A percentile compares a stretch with the other conserved stretches of the same genome.
These are phyloP conservation scores for Botrylloides violaceus DNA, from an alignment of 23 tunicate species.

Conservation along the genomic window DNA sequence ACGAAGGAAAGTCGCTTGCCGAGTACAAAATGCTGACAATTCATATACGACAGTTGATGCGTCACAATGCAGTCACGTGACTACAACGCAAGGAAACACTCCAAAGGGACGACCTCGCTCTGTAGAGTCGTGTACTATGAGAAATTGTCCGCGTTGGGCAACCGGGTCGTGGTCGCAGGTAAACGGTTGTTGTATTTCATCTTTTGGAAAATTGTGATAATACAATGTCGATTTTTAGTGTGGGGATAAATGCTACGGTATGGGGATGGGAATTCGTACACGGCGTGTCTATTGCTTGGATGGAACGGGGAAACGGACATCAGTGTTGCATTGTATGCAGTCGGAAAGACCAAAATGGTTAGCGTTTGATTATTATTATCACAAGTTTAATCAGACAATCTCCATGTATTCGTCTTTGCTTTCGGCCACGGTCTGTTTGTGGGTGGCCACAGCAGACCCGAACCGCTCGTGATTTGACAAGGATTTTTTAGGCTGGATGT, in stretches of 20 bases:
- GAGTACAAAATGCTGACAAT: slow-evolving; percentile 36
- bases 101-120: slow-evolving; percentile 15
- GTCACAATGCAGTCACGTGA: slow-evolving; percentile 17
- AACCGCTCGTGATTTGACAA: too few species aligned
- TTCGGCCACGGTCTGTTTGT: too few species aligned
- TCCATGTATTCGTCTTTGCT: too few species aligned
- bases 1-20: slow-evolving; percentile 45
- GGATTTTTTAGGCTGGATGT: too few species aligned
- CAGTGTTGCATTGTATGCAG: slow-evolving; percentile 24
- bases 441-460: too few species aligned
- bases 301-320: slow-evolving; percentile 28
- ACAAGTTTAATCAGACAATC: too few species aligned
- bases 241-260: slow-evolving; percentile 37
- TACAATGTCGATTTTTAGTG: slow-evolving; percentile 29
- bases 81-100: slow-evolving; percentile 4
- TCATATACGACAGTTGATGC: slow-evolving; percentile 50
- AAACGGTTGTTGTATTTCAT: neutral
- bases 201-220: neutral
- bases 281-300: slow-evolving; percentile 35
- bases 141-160: slow-evolving; percentile 59
- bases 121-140: slow-evolving; percentile 28
- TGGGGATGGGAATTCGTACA: slow-evolving; percentile 21
- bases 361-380: too few species aligned
- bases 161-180: slow-evolving; percentile 64
- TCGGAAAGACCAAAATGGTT: slow-evolving; percentile 41